These are phyloP conservation scores for Rotaria magnacalcarata DNA, from an alignment of 2,888 invertebrate genomes.

Conservation along the genomic window DNA sequence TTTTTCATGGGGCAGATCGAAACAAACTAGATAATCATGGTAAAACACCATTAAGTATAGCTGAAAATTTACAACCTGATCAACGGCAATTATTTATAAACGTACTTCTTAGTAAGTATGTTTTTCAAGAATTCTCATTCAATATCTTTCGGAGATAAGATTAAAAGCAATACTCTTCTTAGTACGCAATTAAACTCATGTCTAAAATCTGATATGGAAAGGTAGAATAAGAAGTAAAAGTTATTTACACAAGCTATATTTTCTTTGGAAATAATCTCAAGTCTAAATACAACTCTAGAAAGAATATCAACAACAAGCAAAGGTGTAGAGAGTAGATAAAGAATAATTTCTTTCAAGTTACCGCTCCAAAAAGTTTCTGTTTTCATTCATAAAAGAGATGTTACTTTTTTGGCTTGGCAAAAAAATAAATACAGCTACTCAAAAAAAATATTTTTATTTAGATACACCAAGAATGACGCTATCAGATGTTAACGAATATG, in stretches of 20 bases:
- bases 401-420: too few relatives aligned
- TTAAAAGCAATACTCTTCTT: not conserved
- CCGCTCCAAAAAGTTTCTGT: too few relatives aligned
- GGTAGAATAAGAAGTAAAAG: not conserved
- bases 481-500: too few relatives aligned
- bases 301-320: too few relatives aligned
- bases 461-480: too few relatives aligned
- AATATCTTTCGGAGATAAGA: not conserved
- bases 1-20: not conserved
- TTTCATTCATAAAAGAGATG: too few relatives aligned
- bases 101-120: not conserved
- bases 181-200: not conserved
- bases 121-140: not conserved
- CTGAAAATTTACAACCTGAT: not conserved
- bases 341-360: too few relatives aligned
- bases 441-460: too few relatives aligned
- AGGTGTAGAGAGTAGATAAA: too few relatives aligned
- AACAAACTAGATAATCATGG: not conserved
- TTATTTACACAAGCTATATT: not conserved
- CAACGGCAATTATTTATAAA: not conserved
- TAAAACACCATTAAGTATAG: not conserved
- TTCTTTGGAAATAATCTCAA: not conserved
- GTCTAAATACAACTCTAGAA: not conserved
- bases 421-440: too few relatives aligned
- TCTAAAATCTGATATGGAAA: not conserved